Base-by-base conservation (phyloP, 1,140 invertebrate species). In the Dolichoris vasculosae region DNA sequence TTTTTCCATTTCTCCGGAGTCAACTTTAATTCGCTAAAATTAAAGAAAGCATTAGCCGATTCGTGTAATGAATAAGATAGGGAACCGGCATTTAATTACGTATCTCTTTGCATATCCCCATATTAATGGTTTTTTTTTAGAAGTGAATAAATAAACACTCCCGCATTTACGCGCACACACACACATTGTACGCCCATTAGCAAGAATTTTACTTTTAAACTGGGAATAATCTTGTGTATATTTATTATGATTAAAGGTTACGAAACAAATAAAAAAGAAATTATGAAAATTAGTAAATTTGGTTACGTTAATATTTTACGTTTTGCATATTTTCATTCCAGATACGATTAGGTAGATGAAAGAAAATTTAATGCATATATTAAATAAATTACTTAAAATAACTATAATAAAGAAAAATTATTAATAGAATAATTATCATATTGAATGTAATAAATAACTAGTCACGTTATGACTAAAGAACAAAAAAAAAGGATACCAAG, bases 31-130 rank as follows among this genome's bases (percentile, higher is more conserved):
- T 26, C n/a, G 81, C 20, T 83, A 77, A 83, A 83, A 67, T 67
- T 51, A 69, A 32, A 55, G 59, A 76, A 59, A 64, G 15, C 26
- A 78, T 80, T 38, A 23, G 23, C 8, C 30, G 17, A 40, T 20
- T 20, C 30, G 32, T 40, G 3, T 40, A 76, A 46, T 32, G 73
- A 75, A 83, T 26, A 75, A 77, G 3, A 2, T 46, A 43, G 48
- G 43, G 30, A 26, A 15, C 23, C n/a, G 35, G 32, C 46, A 77
- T 83, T 83, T 83, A 83, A 76, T 76, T 77, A 83, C 82, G 64
- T 77, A 48, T 38, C 55, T 32, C 32, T 78, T 78, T 84, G 83
- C 43, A 77, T 77, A 67, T 38, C 35, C 40, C 46, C 63, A 83
- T 77, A 83, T 77, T 83, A 83, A 83, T 83, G 73, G 26, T 48